A percentile compares a stretch with the other conserved stretches of the same genome.
These are phyloP conservation scores for Phymorhynchus buccinoides DNA, from an alignment of 1,140 invertebrate genomes.

Conservation along the genomic window DNA sequence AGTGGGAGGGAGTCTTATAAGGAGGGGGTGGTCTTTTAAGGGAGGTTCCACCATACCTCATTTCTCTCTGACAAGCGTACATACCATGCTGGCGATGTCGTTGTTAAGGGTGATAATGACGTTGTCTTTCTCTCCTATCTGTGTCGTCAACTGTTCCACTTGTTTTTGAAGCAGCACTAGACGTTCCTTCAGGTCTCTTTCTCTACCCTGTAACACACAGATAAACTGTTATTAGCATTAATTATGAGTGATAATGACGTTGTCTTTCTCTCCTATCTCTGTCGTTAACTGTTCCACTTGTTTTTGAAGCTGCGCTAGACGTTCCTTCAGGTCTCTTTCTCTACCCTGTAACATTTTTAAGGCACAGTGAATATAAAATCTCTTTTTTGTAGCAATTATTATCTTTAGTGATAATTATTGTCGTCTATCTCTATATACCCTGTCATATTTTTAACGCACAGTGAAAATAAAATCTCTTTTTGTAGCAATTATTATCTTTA, in stretches of 20 bases:
- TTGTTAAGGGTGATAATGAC: conserved; percentile 38
- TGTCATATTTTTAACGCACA: too few relatives aligned
- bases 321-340: conserved; percentile 50
- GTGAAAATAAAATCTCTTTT: too few relatives aligned
- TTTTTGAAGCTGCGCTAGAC: conserved; percentile 49
- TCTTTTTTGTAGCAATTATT: too few relatives aligned
- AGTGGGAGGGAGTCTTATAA: too few relatives aligned
- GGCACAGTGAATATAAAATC: too few relatives aligned
- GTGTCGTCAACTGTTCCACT: conserved; percentile 48
- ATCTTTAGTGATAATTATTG: too few relatives aligned
- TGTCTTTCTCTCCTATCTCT: conserved; percentile 48
- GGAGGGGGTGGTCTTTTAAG: too few relatives aligned
- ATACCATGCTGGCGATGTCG: conserved; percentile 50
- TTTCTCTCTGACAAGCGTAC: too few relatives aligned
- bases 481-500: too few relatives aligned
- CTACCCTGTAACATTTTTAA: conserved; percentile 48
- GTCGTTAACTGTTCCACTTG: conserved; percentile 49
- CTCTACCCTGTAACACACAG: conserved; percentile 47
- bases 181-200: conserved; percentile 48
- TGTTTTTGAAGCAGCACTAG: conserved; percentile 49
- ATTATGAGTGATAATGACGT: conserved; percentile 36
- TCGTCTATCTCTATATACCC: too few relatives aligned
- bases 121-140: conserved; percentile 48
- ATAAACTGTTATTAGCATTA: too few relatives aligned
- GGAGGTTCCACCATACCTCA: too few relatives aligned